Conservation (phyloP, 2,113 vertebrate species). For the Fukomys damarensis region DNA sequence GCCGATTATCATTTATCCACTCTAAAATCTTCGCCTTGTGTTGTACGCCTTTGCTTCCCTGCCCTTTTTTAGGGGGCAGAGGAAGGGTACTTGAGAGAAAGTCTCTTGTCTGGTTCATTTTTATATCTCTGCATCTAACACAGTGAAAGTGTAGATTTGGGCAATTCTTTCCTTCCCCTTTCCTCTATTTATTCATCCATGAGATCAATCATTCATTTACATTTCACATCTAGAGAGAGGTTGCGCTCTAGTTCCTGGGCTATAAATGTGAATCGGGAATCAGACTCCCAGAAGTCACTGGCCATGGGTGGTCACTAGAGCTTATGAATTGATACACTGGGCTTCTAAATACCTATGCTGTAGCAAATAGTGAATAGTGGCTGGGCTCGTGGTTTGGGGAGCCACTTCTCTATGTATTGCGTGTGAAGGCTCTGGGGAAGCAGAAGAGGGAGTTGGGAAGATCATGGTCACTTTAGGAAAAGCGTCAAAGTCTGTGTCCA, state of each 20-base stretch:
- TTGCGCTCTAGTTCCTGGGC: not conserved
- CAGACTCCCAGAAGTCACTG: not conserved
- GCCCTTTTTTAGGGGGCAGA: not conserved
- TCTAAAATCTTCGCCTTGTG: not conserved
- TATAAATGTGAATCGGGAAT: not conserved
- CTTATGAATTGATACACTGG: not conserved
- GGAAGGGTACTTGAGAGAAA: not conserved
- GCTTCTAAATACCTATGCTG: no score
- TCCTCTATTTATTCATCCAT: not conserved
- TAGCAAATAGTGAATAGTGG: no score
- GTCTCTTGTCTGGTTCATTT: not conserved
- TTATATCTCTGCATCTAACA: not conserved
- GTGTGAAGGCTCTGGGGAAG: not conserved
- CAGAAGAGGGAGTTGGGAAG: not conserved
- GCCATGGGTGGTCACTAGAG: fast-evolving
- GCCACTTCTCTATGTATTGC: not conserved
- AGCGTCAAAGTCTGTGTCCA: not conserved
- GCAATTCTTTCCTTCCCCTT: not conserved
- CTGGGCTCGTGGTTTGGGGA: not conserved
- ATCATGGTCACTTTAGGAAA: not conserved
- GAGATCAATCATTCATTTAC: not conserved
- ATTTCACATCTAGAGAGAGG: not conserved
- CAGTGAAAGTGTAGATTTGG: not conserved
- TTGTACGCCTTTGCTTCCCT: not conserved
- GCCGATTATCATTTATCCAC: fast-evolving